Evolutionary conservation across 2,888 invertebrate species (phyloP).

Genomic region (Timandra comae): DNA sequence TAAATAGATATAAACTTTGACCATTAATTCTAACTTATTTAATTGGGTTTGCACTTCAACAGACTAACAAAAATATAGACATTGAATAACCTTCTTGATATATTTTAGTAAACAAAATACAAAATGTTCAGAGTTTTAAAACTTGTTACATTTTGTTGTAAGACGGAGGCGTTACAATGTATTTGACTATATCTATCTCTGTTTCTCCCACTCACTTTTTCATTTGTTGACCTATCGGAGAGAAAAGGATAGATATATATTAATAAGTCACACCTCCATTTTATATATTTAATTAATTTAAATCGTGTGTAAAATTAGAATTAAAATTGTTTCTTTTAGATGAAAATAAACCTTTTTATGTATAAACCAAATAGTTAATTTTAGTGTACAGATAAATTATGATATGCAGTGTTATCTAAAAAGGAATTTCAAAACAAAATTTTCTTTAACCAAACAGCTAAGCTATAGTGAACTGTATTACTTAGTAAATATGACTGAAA

Average conservation of each 20-base stretch:
- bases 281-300: slow-evolving; percentile 3
- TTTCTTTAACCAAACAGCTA: too few species aligned
- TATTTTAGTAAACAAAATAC: slow-evolving; percentile 23
- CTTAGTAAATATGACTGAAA: too few species aligned
- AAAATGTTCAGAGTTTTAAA: slow-evolving; percentile 22
- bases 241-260: slow-evolving; percentile 22
- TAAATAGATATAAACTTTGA: background rate
- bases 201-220: slow-evolving; percentile 10
- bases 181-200: slow-evolving; percentile 24
- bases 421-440: too few species aligned
- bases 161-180: background rate
- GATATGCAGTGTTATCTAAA: too few species aligned
- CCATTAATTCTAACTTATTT: background rate
- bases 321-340: slow-evolving; percentile 30
- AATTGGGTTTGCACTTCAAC: background rate
- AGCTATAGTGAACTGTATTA: too few species aligned
- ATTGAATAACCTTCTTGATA: too few species aligned
- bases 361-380: slow-evolving; percentile 45
- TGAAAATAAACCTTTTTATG: slow-evolving; percentile 28
- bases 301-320: slow-evolving; percentile 31
- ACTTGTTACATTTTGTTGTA: slow-evolving; percentile 27
- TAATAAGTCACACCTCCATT: slow-evolving; percentile 6
- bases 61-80: too few species aligned
- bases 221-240: too few species aligned
- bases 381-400: too few species aligned